Conservation (phyloP, 2,113 vertebrate genomes). For the Promerops cafer region DNA sequence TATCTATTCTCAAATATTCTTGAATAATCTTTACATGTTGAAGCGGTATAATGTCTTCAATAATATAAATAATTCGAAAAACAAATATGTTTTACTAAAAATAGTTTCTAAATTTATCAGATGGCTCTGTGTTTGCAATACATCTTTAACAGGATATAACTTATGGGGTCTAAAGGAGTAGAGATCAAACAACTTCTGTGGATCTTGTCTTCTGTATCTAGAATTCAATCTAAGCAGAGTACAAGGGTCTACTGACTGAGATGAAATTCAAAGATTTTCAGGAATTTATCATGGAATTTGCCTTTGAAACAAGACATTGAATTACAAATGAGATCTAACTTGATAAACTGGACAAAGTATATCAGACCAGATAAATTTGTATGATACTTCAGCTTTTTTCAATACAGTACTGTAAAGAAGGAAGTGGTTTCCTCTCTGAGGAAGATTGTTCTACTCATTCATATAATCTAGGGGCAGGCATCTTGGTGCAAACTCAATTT, state of each 20-base stretch:
- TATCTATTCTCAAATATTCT: not conserved
- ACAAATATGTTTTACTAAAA: not conserved
- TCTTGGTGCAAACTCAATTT: not conserved
- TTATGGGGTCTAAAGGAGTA: not conserved
- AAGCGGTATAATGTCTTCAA: not conserved
- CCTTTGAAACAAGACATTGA: not conserved
- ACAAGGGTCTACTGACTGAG: not conserved
- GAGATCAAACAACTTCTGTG: not conserved
- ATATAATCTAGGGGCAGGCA: not conserved
- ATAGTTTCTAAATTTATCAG: not conserved
- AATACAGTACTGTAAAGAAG: not conserved
- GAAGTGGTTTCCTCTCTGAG: not conserved
- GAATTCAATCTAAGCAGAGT: not conserved
- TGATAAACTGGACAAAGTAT: not conserved
- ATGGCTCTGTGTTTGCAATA: not conserved
- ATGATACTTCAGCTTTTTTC: not conserved
- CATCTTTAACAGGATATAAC: not conserved
- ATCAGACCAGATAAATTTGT: not conserved
- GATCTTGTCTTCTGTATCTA: not conserved
- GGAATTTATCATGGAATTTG: not conserved
- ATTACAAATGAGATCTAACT: not conserved
- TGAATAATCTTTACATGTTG: not conserved
- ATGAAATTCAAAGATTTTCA: not conserved
- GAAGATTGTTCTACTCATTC: not conserved
- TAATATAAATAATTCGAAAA: not conserved